Evolutionary conservation across 2,113 vertebrate species (phyloP), one percentile per base, ranked within the genome.

Genomic region (Rutilus rutilus): DNA sequence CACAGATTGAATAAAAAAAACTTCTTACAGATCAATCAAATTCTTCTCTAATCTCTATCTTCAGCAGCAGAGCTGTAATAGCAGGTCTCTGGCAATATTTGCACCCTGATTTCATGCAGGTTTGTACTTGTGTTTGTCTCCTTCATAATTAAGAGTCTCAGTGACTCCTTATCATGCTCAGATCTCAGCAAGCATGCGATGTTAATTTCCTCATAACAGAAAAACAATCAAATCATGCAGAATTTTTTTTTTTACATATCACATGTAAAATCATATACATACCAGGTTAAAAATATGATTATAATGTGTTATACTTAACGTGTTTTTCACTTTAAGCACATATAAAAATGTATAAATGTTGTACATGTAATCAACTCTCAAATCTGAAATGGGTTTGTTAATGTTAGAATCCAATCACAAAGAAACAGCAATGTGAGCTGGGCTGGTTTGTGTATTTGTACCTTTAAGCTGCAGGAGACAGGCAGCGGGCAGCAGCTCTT

Each of bases 391-490:
- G 21, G 23, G 36, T 45, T 74, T 45, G 23, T 39, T 25, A 74
- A 74, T 47, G 23, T 74, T 74, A 25, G 12, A 45, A 74, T 6
- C 23, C 23, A 25, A 12, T 11, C 45, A 42, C 80, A 67, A 45
- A 59, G 64, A 19, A 50, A 14, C 59, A 77, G 11, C 11, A 30
- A 36, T 39, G 39, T 69, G 69, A 64, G 17, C 2, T 71, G 33
- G n/a, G 67, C 75, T 81, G 64, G 62, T 83, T 85, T 88, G 71
- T 83, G 14, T 39, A 11, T 54, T 50, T 82, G 87, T 94, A 99
- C 98, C 98, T 98, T 99, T 99, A 83, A 99, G 95, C 91, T 99
- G 98, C 74, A 99, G 95, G 85, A 99, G 91, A 87, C 98, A 99
- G 0, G 98, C 97, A 1, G 98, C 98, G 11, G 98, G 98, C 27